Percentiles rank a stretch among this genome's conserved stretches.
These are phyloP conservation scores for Crotophaga sulcirostris DNA, from an alignment of 2,113 vertebrate genomes.

Conservation along the genomic window DNA sequence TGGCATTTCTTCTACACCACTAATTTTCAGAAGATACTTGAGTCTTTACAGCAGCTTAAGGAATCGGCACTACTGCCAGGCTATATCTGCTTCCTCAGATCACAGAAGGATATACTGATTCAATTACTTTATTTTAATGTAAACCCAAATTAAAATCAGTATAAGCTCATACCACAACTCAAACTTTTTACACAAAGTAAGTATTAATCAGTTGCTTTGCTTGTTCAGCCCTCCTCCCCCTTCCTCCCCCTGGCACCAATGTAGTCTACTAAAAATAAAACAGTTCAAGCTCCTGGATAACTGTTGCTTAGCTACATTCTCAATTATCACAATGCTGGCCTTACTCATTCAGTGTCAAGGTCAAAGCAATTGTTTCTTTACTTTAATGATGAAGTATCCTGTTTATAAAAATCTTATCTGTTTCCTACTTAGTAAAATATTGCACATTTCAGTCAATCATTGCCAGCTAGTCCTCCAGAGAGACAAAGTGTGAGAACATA, in stretches of 20 bases:
- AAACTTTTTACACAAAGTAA: not conserved
- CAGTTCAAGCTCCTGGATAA: slow-evolving; percentile 27
- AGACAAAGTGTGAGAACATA: not conserved
- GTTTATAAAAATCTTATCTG: slow-evolving; percentile 58
- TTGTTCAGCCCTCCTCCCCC: not conserved
- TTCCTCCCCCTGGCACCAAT: not conserved
- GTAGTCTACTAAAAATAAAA: slow-evolving; percentile 34
- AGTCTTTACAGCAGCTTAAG: not conserved
- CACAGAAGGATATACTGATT: not conserved
- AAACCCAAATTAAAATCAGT: not conserved
- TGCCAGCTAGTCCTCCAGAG: not conserved
- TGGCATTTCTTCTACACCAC: not conserved
- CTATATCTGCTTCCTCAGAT: not conserved
- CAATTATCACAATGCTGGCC: slow-evolving; percentile 49
- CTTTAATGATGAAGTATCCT: slow-evolving; percentile 51
- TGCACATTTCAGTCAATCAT: slow-evolving; percentile 55
- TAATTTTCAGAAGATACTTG: not conserved
- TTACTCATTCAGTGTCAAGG: slow-evolving; percentile 47
- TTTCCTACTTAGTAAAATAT: slow-evolving; percentile 55
- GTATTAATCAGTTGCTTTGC: not conserved
- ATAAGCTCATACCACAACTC: not conserved
- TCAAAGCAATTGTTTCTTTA: slow-evolving; percentile 62
- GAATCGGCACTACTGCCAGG: not conserved
- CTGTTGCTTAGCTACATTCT: slow-evolving; percentile 62
- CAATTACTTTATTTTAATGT: not conserved